Percentiles rank a stretch among this genome's conserved stretches.
phyloP scores from a whole-genome alignment of 2,797 vertebrate genomes.

The Synanceia verrucosa region DNA sequence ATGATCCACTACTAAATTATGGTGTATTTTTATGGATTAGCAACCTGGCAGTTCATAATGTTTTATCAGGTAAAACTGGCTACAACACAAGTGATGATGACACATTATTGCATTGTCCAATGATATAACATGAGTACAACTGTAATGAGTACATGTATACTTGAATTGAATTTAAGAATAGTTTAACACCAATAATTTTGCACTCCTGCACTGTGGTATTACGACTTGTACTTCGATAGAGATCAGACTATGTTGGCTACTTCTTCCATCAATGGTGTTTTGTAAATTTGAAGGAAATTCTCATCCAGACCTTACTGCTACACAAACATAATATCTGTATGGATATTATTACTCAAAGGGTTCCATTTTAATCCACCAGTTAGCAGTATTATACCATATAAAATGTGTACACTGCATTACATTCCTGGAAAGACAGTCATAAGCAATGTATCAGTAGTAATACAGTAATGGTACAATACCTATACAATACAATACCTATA shows the following conservation, averaged over 20 bases:
- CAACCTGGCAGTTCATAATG: neutral
- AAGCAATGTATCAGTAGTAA: neutral
- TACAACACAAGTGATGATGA: neutral
- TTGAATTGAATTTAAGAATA: neutral
- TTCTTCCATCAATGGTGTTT: neutral
- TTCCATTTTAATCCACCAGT: neutral
- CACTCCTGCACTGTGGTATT: neutral
- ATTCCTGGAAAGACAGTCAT: neutral
- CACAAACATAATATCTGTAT: neutral
- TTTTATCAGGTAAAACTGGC: neutral
- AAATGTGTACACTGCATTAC: constrained; percentile 15
- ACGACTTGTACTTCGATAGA: neutral
- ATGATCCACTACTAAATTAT: neutral
- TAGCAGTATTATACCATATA: neutral
- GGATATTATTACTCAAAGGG: neutral
- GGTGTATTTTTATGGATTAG: neutral
- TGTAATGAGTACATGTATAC: neutral
- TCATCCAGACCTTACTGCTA: neutral
- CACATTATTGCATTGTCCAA: neutral
- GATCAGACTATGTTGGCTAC: neutral
- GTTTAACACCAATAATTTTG: neutral
- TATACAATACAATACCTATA: no score
- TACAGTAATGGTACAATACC: constrained; percentile 13
- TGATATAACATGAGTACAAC: neutral
- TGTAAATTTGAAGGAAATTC: neutral